These are phyloP conservation scores for Drosophila sordidula DNA, from an alignment of 2,888 invertebrate species.

Conservation along the genomic window DNA sequence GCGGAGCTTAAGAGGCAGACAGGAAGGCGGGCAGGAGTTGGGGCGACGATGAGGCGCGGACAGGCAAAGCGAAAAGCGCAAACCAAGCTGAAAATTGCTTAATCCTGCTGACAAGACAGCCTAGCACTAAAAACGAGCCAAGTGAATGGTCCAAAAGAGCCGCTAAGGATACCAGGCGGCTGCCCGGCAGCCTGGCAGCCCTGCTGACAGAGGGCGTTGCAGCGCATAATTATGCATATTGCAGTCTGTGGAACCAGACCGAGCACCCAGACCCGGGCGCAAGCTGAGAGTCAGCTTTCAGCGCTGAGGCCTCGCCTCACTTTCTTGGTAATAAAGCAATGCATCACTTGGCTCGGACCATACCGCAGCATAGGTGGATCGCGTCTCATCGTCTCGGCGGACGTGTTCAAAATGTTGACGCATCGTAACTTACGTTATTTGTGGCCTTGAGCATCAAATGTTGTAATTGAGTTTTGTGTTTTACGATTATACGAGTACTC, in stretches of 20 bases:
- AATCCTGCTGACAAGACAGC: constrained; percentile 78
- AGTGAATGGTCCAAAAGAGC: constrained; percentile 41
- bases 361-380: constrained; percentile 11
- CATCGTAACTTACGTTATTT: constrained; percentile 79
- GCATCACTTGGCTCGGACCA: constrained; percentile 64
- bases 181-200: constrained; percentile 13
- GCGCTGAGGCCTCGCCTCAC: constrained; percentile 35
- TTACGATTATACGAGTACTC: constrained; percentile 64
- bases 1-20: constrained; percentile 6
- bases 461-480: constrained; percentile 79
- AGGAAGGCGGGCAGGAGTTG: constrained; percentile 20
- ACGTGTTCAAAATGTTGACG: constrained; percentile 72
- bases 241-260: constrained; percentile 24
- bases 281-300: constrained; percentile 10
- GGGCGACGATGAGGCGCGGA: constrained; percentile 55
- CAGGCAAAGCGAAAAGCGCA: constrained; percentile 65
- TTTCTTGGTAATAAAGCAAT: constrained; percentile 80
- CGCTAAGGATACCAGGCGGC: constrained; percentile 46
- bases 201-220: constrained; percentile 82
- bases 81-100: constrained; percentile 79
- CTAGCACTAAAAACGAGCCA: constrained; percentile 57
- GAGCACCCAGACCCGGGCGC: neutral
- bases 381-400: constrained; percentile 14
- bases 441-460: constrained; percentile 79
- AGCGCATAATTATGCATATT: constrained; percentile 81